Conservation (phyloP, 2,888 invertebrate genomes). For the Chouioia cunea region DNA sequence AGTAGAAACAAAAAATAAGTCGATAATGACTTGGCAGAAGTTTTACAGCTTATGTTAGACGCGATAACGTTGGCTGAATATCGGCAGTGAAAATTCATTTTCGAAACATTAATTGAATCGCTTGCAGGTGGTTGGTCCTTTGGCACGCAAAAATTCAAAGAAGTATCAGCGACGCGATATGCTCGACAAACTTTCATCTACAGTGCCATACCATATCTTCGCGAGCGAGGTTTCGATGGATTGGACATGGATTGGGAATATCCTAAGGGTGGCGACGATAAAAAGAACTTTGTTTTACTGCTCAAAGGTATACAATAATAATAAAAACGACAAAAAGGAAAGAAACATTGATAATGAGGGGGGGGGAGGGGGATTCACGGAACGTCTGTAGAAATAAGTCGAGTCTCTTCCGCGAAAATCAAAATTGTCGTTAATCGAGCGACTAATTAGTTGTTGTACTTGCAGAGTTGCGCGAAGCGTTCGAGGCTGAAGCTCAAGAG, state of each 20-base stretch:
- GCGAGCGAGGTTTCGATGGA: constrained; percentile 89
- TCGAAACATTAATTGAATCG: background rate
- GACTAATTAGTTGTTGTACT: no score
- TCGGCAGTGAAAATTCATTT: background rate
- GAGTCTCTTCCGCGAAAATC: background rate
- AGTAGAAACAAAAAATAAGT: no score
- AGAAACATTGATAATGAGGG: background rate
- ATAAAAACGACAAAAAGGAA: background rate
- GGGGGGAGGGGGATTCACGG: no score
- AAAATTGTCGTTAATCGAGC: background rate
- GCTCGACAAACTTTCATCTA: constrained; percentile 94
- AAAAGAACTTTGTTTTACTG: constrained; percentile 91
- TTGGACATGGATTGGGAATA: constrained; percentile 94
- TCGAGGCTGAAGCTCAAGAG: constrained; percentile 94
- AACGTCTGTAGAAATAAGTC: background rate
- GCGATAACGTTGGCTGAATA: no score
- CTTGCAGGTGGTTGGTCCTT: constrained; percentile 93
- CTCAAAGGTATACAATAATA: constrained; percentile 81
- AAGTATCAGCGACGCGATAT: constrained; percentile 88
- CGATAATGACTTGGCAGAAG: no score
- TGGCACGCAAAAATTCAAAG: constrained; percentile 96
- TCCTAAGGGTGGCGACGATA: constrained; percentile 91
- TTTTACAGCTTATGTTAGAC: no score
- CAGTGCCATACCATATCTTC: constrained; percentile 90
- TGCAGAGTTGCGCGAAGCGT: constrained; percentile 89